Evolutionary conservation across 2,113 vertebrate genomes (phyloP).

Genomic region (Telmatochromis brichardi): DNA sequence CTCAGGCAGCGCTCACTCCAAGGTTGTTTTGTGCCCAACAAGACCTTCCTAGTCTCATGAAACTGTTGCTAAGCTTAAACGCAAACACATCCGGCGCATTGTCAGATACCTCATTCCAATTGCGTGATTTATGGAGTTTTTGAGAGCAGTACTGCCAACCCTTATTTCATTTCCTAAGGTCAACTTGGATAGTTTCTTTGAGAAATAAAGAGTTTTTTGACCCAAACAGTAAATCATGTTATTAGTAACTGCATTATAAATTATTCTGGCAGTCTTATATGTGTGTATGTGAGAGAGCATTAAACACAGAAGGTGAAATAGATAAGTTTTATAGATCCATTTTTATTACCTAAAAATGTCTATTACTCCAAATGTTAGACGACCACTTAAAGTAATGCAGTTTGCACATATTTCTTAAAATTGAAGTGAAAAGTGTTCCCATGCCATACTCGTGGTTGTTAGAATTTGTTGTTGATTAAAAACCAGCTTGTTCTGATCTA

Average conservation of each 20-base stretch:
- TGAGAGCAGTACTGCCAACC: neutral
- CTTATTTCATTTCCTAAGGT: neutral
- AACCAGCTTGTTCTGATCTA: neutral
- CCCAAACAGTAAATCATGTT: neutral
- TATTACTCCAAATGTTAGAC: neutral
- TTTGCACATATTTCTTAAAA: neutral
- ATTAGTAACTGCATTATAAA: neutral
- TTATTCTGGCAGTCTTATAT: neutral
- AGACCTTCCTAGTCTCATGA: neutral
- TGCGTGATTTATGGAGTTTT: neutral
- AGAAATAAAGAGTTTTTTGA: neutral
- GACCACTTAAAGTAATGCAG: neutral
- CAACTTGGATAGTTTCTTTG: neutral
- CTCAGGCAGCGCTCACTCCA: neutral
- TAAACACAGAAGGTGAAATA: neutral
- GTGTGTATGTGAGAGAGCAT: neutral
- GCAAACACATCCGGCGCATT: neutral
- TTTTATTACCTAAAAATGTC: neutral
- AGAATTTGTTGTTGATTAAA: neutral
- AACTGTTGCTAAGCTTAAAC: neutral
- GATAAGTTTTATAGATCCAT: neutral
- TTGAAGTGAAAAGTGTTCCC: neutral
- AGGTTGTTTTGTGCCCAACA: neutral
- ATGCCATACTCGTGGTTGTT: neutral
- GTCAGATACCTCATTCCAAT: neutral